A percentile compares a stretch with the other conserved stretches of the same genome.
Conservation (phyloP, 2,888 invertebrate genomes). For the Clitarchus hookeri region DNA sequence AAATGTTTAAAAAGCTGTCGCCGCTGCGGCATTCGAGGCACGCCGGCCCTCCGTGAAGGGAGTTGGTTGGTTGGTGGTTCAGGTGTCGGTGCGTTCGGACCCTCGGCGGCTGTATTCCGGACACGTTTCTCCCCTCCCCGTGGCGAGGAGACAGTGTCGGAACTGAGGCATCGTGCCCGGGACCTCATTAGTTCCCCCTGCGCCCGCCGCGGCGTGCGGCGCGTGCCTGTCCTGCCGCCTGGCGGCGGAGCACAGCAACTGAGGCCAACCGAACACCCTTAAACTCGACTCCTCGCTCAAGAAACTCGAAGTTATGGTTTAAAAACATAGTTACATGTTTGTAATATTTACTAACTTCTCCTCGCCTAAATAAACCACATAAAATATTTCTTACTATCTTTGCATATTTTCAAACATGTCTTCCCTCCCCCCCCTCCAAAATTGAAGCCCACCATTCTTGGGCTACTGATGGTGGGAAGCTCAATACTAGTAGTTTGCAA, state of each 20-base stretch:
- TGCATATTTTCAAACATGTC: too few relatives aligned
- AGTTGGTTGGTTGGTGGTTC: not conserved
- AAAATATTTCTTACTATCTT: too few relatives aligned
- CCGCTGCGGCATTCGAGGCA: not conserved
- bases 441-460: too few relatives aligned
- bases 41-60: too few relatives aligned
- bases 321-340: too few relatives aligned
- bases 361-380: too few relatives aligned
- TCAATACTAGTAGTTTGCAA: too few relatives aligned
- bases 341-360: too few relatives aligned
- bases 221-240: not conserved
- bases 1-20: not conserved
- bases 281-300: too few relatives aligned
- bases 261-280: not conserved
- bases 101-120: not conserved
- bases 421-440: too few relatives aligned
- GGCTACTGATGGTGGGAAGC: too few relatives aligned
- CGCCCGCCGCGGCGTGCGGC: not conserved
- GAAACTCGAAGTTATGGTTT: too few relatives aligned
- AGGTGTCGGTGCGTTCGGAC: not conserved
- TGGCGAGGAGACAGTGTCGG: not conserved
- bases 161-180: not conserved
- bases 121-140: not conserved
- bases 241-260: not conserved
- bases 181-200: not conserved